A percentile compares a stretch with the other conserved stretches of the same genome.
phyloP scores from a whole-genome alignment of 2,113 vertebrate species.

The Eublepharis macularius region DNA sequence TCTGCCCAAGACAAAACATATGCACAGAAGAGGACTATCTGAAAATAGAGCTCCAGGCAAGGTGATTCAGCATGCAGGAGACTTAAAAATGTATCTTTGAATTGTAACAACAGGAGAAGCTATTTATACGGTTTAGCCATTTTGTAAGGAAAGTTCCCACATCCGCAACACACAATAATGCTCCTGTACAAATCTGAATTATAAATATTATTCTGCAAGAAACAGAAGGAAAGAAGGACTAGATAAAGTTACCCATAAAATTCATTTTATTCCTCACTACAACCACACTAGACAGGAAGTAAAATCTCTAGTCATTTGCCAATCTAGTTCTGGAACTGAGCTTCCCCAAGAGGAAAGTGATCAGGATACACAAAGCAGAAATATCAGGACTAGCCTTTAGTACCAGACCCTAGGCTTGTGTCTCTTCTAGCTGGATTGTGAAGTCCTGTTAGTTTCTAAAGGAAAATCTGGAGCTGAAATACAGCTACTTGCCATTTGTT shows the following conservation, averaged over 20 bases:
- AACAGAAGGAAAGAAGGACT: background rate
- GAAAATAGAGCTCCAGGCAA: background rate
- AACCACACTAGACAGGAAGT: background rate
- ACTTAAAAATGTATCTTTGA: background rate
- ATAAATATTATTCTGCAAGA: background rate
- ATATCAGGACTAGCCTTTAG: background rate
- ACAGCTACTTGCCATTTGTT: background rate
- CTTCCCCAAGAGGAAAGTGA: background rate
- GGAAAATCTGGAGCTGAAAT: background rate
- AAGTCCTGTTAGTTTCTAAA: background rate
- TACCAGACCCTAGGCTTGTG: no score
- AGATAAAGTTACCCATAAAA: no score
- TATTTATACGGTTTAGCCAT: background rate
- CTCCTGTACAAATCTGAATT: background rate
- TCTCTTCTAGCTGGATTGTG: background rate
- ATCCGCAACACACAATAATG: background rate
- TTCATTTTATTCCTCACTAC: background rate
- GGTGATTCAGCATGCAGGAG: background rate
- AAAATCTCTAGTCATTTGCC: background rate
- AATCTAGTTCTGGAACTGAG: background rate
- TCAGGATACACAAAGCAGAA: background rate
- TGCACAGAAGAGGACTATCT: background rate
- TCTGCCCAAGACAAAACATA: background rate
- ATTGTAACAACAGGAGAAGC: background rate
- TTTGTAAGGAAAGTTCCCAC: background rate